Evolutionary conservation across 2,113 vertebrate species (phyloP).

Genomic region (Calypte anna): DNA sequence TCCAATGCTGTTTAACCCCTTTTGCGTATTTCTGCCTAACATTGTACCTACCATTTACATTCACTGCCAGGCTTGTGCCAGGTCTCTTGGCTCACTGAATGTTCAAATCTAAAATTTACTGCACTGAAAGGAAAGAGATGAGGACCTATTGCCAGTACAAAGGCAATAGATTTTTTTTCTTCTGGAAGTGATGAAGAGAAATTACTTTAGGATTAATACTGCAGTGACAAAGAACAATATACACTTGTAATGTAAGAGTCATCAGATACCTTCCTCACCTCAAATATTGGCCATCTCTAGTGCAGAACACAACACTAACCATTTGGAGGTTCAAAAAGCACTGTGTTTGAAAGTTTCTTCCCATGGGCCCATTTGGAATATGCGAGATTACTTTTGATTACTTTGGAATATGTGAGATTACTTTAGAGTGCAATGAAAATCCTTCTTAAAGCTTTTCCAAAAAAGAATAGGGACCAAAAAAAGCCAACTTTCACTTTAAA

Average conservation of each 20-base stretch:
- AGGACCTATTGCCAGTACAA: neutral
- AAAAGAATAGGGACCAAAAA: neutral
- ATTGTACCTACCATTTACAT: neutral
- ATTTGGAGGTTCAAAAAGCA: neutral
- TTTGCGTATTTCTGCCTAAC: neutral
- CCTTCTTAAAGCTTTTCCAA: neutral
- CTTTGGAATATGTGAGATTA: neutral
- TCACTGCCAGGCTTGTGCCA: neutral
- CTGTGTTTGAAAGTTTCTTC: neutral
- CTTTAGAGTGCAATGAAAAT: neutral
- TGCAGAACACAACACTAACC: neutral
- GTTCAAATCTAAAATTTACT: neutral
- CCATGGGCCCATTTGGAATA: neutral
- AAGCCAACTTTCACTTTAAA: neutral
- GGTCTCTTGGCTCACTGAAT: fast-evolving
- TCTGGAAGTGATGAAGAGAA: neutral
- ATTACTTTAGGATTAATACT: neutral
- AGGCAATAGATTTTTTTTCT: fast-evolving
- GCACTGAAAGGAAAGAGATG: neutral
- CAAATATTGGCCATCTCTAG: neutral
- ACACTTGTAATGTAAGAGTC: neutral
- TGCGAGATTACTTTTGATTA: neutral
- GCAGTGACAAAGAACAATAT: neutral
- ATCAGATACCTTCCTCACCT: neutral
- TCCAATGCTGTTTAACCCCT: neutral